A percentile compares a stretch with the other conserved stretches of the same genome.
Conservation (phyloP, 2,113 vertebrate genomes). For the Ameiurus melas region DNA sequence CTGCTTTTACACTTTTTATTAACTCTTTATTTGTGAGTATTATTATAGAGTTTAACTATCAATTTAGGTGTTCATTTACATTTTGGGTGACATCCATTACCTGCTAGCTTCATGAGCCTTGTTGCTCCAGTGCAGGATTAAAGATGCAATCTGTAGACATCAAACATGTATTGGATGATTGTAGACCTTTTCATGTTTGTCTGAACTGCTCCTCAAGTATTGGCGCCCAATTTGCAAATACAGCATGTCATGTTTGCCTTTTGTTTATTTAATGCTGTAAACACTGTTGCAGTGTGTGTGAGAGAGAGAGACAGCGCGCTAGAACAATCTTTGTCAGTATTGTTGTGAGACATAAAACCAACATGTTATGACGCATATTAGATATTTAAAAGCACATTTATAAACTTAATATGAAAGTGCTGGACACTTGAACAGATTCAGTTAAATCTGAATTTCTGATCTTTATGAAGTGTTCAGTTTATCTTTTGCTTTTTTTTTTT, state of each 20-base stretch:
- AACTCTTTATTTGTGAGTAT: not conserved
- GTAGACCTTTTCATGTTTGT: not conserved
- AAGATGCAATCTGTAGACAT: not conserved
- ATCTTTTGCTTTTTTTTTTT: not conserved
- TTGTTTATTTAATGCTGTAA: slow-evolving; percentile 35
- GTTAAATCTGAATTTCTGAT: not conserved
- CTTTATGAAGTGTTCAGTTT: not conserved
- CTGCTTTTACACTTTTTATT: not conserved
- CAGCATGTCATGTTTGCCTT: not conserved
- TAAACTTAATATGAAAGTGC: not conserved
- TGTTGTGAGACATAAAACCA: not conserved
- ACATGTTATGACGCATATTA: not conserved
- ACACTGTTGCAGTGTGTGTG: slow-evolving; percentile 11
- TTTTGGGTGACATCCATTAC: not conserved
- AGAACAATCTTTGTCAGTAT: not conserved
- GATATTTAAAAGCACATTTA: not conserved
- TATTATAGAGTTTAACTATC: not conserved
- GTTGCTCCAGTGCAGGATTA: not conserved
- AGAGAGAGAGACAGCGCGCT: not conserved
- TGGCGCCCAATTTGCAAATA: not conserved
- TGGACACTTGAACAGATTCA: slow-evolving; percentile 4
- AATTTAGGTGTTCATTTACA: not conserved
- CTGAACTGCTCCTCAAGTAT: not conserved
- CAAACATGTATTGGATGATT: not conserved
- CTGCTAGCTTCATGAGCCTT: not conserved